phyloP scores from a whole-genome alignment of 2,888 invertebrate genomes.

The Ctena decussata region DNA sequence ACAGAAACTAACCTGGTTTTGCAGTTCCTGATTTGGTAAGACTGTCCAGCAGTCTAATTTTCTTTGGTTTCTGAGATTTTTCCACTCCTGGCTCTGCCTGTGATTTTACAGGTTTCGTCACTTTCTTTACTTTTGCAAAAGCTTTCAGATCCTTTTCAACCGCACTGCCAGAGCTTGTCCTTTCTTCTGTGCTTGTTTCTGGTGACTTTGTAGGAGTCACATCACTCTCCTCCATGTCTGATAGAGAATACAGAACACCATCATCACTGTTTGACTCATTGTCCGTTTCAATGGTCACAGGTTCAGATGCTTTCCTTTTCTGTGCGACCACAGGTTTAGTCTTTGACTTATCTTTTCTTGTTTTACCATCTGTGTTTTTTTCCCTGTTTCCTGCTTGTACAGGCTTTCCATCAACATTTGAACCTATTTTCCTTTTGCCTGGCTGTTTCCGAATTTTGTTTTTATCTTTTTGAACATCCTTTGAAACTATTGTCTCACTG shows the following conservation, averaged over 20 bases:
- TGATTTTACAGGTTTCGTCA: slow-evolving; percentile 3
- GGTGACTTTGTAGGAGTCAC: not conserved
- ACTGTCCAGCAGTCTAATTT: slow-evolving; percentile 70
- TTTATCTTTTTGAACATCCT: not conserved
- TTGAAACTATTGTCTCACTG: not conserved
- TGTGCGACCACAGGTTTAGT: not conserved
- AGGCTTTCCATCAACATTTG: not conserved
- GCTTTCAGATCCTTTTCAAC: not conserved
- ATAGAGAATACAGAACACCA: slow-evolving; percentile 73
- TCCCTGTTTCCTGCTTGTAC: not conserved
- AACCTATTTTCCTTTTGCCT: not conserved
- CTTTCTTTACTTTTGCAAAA: not conserved
- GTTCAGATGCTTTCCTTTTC: not conserved
- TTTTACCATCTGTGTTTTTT: not conserved
- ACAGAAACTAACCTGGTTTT: slow-evolving; percentile 46
- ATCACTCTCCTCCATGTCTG: slow-evolving; percentile 23
- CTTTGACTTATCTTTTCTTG: slow-evolving; percentile 18
- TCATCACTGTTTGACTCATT: slow-evolving; percentile 67
- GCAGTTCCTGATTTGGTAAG: slow-evolving; percentile 38
- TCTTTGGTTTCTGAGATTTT: slow-evolving; percentile 40
- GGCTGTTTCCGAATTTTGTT: too few species aligned
- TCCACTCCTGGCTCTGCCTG: slow-evolving; percentile 31
- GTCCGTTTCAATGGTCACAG: slow-evolving; percentile 23
- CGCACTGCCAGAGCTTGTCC: not conserved
- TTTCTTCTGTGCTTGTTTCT: not conserved